These are phyloP conservation scores for Brenthis daphne DNA, from an alignment of 2,888 invertebrate genomes.

Conservation along the genomic window DNA sequence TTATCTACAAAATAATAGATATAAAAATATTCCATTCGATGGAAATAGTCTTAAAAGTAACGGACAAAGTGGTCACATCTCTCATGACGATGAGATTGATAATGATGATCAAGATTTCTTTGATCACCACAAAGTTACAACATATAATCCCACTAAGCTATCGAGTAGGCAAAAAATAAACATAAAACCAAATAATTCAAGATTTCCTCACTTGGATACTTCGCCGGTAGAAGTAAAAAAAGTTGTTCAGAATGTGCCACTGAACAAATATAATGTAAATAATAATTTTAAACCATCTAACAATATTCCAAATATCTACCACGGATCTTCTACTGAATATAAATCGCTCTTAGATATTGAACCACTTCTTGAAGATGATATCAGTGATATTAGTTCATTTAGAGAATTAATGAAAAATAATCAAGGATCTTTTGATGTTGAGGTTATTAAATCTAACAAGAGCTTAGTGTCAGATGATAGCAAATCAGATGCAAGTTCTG, in stretches of 20 bases:
- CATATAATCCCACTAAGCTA: constrained; percentile 73
- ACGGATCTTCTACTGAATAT: constrained; percentile 71
- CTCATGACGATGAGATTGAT: constrained; percentile 68
- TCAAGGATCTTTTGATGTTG: constrained; percentile 75
- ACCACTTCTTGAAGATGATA: constrained; percentile 82
- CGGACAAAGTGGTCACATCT: constrained; percentile 68
- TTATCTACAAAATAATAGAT: constrained; percentile 70
- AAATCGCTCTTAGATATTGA: constrained; percentile 80
- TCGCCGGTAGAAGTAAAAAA: constrained; percentile 49
- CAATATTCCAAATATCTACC: constrained; percentile 52
- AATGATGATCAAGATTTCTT: constrained; percentile 71
- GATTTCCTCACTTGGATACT: constrained; percentile 57
- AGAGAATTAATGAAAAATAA: constrained; percentile 76
- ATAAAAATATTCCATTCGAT: constrained; percentile 75
- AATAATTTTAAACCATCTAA: constrained; percentile 51
- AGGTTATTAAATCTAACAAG: constrained; percentile 78
- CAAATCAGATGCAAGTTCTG: constrained; percentile 71
- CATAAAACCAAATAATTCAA: constrained; percentile 58
- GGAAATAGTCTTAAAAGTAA: constrained; percentile 76
- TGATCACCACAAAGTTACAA: constrained; percentile 73
- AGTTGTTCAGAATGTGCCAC: constrained; percentile 42
- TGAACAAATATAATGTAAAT: constrained; percentile 50
- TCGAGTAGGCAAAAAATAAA: constrained; percentile 66
- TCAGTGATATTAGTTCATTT: constrained; percentile 75
- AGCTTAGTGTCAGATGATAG: constrained; percentile 60